These are phyloP conservation scores for Drosophila pegasa DNA, from an alignment of 2,888 invertebrate genomes.

Conservation along the genomic window DNA sequence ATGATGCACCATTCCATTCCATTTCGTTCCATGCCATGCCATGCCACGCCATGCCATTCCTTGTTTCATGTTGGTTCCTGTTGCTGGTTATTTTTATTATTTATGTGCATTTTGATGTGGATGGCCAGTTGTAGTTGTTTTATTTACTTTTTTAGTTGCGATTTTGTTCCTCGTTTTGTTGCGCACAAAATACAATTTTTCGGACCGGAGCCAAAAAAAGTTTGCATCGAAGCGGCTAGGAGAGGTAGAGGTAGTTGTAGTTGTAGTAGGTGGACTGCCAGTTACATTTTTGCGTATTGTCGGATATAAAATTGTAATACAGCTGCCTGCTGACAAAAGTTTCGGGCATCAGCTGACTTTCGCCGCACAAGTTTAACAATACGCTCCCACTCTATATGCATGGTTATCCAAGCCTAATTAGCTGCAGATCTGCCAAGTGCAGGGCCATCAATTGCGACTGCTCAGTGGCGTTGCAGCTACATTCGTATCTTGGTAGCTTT, in stretches of 20 bases:
- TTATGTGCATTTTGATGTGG: slow-evolving; percentile 80
- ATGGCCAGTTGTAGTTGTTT: slow-evolving; percentile 49
- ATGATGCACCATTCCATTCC: slow-evolving; percentile 1
- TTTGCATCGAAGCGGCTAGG: background rate
- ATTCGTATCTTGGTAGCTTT: slow-evolving; percentile 28
- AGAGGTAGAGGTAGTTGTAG: background rate
- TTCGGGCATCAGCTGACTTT: slow-evolving; percentile 47
- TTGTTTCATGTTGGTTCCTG: slow-evolving; percentile 50
- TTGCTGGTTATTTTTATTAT: slow-evolving; percentile 71
- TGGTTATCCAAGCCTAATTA: slow-evolving; percentile 36
- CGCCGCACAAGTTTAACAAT: background rate
- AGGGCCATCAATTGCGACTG: slow-evolving; percentile 28
- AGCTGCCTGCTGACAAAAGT: slow-evolving; percentile 44
- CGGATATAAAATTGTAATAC: slow-evolving; percentile 63
- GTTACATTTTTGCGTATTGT: slow-evolving; percentile 54
- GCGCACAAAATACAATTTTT: slow-evolving; percentile 51
- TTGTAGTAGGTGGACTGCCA: background rate
- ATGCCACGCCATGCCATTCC: background rate
- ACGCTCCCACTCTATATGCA: background rate
- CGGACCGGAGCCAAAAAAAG: slow-evolving; percentile 53
- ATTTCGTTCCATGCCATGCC: slow-evolving; percentile 1
- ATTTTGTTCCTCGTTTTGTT: slow-evolving; percentile 53
- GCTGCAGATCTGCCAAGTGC: slow-evolving; percentile 12
- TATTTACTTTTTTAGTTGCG: slow-evolving; percentile 43
- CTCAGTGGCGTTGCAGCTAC: slow-evolving; percentile 18